Base-by-base conservation (phyloP, 2,797 vertebrate genomes). In the Lindbergichthys nudifrons region DNA sequence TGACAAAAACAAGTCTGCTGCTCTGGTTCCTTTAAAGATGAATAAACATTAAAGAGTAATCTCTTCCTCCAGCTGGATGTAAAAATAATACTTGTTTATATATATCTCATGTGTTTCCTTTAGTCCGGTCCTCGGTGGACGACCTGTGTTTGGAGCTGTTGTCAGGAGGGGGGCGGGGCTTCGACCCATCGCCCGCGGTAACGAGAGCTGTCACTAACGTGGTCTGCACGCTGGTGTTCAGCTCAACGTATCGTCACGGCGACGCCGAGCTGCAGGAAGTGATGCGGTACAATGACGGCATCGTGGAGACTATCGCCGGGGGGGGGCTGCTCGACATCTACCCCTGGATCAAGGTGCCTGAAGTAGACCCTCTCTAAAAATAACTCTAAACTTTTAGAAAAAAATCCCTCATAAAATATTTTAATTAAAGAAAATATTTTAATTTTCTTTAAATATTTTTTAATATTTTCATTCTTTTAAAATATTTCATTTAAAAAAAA, bases 181-280 rank as follows among this genome's bases (percentile, higher is more conserved):
- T 94, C 3, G 94, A 95, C 79, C 92, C 93, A 0, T 85, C 79
- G 8, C 81, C 85, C 0, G 86, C 90, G 0, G 59, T 96, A 6
- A 93, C 85, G 81, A 56, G 93, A 16, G 95, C 94, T 0, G 89
- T 95, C 75, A 95, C 95, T 21, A 96, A 96, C 3, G 93, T 96
- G 0, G 91, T 96, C 42, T 95, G 95, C 70, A 92, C 72, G 0
- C 89, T 95, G 70, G 94, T 95, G 70, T 95, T 95, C 78, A 86
- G 87, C 53, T 72, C 91, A 64, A 91, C 91, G 42, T 96, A 96
- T 65, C n/a, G 39, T 30, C 80, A 52, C 0, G 81, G 89, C 0
- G 94, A 95, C 19, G 50, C 89, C 0, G 95, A 95, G 73, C 87
- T 96, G 51, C 84, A 88, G 70, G 83, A 92, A 23, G 94, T 96